These are phyloP conservation scores for Drosophila vallismaia DNA, from an alignment of 2,888 invertebrate species.

Conservation along the genomic window DNA sequence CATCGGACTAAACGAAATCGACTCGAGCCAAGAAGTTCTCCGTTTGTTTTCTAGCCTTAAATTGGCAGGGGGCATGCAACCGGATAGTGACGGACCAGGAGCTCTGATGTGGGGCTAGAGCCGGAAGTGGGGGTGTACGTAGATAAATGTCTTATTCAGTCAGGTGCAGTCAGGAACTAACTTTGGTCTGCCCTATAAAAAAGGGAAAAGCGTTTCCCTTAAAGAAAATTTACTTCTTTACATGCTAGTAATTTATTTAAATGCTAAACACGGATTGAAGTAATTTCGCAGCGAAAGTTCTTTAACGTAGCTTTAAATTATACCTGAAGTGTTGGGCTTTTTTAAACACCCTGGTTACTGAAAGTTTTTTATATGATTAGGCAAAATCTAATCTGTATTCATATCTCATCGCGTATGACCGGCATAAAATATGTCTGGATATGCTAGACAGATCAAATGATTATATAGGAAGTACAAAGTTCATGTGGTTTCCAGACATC, in stretches of 20 bases:
- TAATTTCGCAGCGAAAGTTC: not conserved
- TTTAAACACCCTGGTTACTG: no score
- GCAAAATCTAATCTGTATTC: no score
- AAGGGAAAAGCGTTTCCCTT: not conserved
- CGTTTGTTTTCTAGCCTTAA: slow-evolving; percentile 66
- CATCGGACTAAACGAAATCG: slow-evolving; percentile 55
- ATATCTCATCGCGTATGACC: no score
- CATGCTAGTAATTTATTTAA: not conserved
- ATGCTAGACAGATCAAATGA: no score
- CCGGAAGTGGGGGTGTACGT: slow-evolving; percentile 55
- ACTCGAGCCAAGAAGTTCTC: slow-evolving; percentile 65
- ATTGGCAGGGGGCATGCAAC: slow-evolving; percentile 64
- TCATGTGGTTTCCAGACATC: no score
- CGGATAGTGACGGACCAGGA: slow-evolving; percentile 31
- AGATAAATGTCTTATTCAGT: slow-evolving; percentile 73
- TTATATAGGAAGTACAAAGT: no score
- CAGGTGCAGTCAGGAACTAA: slow-evolving; percentile 6
- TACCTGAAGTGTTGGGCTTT: no score
- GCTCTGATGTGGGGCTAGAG: not conserved
- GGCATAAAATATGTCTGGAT: no score
- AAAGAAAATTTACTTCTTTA: not conserved
- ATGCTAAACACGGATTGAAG: not conserved
- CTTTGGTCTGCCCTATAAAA: not conserved
- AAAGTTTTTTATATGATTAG: no score
- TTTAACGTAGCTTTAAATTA: no score